A percentile compares a stretch with the other conserved stretches of the same genome.
Conservation (phyloP, 2,888 invertebrate species). For the Melinaea marsaeus region DNA sequence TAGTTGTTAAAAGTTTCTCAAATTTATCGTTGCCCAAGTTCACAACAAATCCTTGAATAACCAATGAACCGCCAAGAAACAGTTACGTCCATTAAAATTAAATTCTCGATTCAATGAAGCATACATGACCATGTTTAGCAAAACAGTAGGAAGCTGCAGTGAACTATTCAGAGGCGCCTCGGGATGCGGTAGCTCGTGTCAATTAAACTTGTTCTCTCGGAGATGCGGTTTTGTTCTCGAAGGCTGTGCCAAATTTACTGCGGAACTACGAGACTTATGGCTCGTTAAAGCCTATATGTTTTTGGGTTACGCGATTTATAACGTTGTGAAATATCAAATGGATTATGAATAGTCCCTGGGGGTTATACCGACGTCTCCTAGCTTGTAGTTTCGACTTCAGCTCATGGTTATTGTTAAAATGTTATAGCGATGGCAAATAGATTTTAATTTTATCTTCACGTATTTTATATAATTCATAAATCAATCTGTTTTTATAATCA, state of each 20-base stretch:
- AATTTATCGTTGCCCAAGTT: background rate
- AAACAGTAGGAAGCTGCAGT: slow-evolving; percentile 7
- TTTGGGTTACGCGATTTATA: slow-evolving; percentile 25
- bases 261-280: slow-evolving; percentile 34
- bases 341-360: slow-evolving; percentile 18
- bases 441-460: too few species aligned
- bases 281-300: slow-evolving; percentile 22
- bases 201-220: slow-evolving; percentile 45
- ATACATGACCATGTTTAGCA: slow-evolving; percentile 4
- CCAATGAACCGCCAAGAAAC: background rate
- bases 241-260: slow-evolving; percentile 39
- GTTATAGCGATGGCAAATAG: background rate
- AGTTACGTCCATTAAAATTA: slow-evolving; percentile 1
- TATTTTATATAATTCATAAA: too few species aligned
- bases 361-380: slow-evolving; percentile 16
- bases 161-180: slow-evolving; percentile 16
- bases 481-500: too few species aligned
- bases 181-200: slow-evolving; percentile 44
- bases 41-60: background rate
- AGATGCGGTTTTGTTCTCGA: slow-evolving; percentile 34
- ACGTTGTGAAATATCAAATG: slow-evolving; percentile 26
- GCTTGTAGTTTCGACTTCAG: slow-evolving; percentile 9
- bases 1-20: background rate
- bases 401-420: background rate
- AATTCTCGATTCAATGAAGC: slow-evolving; percentile 7